These are phyloP conservation scores for Seriola quinqueradiata DNA, from an alignment of 2,113 vertebrate genomes.

Conservation along the genomic window DNA sequence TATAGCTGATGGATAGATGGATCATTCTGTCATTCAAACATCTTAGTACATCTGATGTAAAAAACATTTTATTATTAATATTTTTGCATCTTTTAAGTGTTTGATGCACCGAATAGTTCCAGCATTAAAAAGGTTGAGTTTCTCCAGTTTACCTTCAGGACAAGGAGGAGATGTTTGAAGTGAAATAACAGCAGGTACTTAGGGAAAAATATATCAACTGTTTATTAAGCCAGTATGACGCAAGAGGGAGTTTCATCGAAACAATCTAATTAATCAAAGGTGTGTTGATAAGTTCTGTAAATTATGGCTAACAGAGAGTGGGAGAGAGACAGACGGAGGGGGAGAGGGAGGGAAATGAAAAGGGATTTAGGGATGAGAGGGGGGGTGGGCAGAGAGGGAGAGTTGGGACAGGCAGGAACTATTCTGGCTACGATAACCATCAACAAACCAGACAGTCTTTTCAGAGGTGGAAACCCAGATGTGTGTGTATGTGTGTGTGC, in stretches of 20 bases:
- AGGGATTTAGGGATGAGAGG: constrained; percentile 32
- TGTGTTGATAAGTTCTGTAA: constrained; percentile 56
- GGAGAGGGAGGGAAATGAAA: neutral
- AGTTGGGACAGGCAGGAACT: constrained; percentile 56
- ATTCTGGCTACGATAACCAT: constrained; percentile 65
- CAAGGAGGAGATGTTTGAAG: neutral
- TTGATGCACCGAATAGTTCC: neutral
- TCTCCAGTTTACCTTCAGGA: neutral
- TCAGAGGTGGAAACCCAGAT: constrained; percentile 73
- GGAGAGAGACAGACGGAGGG: constrained; percentile 7
- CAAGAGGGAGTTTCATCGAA: constrained; percentile 48
- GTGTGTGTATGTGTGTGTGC: constrained; percentile 54
- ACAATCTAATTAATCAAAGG: constrained; percentile 50
- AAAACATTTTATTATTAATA: too few relatives aligned
- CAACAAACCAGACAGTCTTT: constrained; percentile 69
- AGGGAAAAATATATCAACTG: constrained; percentile 50
- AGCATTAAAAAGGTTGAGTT: neutral
- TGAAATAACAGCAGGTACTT: constrained; percentile 25
- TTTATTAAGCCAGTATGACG: constrained; percentile 41
- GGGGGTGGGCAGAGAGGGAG: neutral
- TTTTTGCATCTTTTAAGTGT: too few relatives aligned
- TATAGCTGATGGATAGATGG: too few relatives aligned
- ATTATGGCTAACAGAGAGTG: constrained; percentile 32
- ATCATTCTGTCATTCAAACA: too few relatives aligned
- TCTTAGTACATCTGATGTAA: too few relatives aligned